These are phyloP conservation scores for Spea bombifrons DNA, from an alignment of 2,113 vertebrate genomes.

Conservation along the genomic window DNA sequence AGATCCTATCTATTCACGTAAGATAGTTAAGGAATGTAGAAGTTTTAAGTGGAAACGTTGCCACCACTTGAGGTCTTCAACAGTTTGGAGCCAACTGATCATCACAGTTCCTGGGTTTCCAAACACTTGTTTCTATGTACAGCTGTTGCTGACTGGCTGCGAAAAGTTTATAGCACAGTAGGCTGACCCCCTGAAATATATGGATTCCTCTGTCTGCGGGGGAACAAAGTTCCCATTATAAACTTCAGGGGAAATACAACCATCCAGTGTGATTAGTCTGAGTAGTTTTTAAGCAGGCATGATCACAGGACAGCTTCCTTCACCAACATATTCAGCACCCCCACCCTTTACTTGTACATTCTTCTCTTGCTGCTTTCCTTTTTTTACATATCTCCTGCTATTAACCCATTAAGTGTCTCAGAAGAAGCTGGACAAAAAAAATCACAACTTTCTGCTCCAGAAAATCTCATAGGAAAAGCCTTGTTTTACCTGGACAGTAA, in stretches of 20 bases:
- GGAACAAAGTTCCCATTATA: constrained; percentile 17
- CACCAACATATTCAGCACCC: neutral
- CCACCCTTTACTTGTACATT: neutral
- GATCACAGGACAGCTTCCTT: neutral
- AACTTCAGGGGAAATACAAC: neutral
- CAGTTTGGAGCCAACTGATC: too few relatives aligned
- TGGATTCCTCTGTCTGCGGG: constrained; percentile 35
- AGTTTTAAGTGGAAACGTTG: too few relatives aligned
- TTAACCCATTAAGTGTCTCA: too few relatives aligned
- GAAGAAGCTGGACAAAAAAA: too few relatives aligned
- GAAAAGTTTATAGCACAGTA: neutral
- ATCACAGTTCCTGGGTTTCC: too few relatives aligned
- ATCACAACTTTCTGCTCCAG: too few relatives aligned
- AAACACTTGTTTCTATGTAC: too few relatives aligned
- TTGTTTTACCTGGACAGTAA: too few relatives aligned
- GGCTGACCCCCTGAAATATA: constrained; percentile 2
- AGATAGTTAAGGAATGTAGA: too few relatives aligned
- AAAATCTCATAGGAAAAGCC: too few relatives aligned
- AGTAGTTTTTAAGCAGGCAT: neutral
- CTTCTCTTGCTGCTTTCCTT: neutral
- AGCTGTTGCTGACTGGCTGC: neutral
- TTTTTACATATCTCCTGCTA: constrained; percentile 16
- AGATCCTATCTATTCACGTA: too few relatives aligned
- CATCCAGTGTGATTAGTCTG: neutral
- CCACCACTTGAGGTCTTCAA: too few relatives aligned